These are phyloP conservation scores for Plestiodon gilberti DNA, from an alignment of 2,113 vertebrate species.

Conservation along the genomic window DNA sequence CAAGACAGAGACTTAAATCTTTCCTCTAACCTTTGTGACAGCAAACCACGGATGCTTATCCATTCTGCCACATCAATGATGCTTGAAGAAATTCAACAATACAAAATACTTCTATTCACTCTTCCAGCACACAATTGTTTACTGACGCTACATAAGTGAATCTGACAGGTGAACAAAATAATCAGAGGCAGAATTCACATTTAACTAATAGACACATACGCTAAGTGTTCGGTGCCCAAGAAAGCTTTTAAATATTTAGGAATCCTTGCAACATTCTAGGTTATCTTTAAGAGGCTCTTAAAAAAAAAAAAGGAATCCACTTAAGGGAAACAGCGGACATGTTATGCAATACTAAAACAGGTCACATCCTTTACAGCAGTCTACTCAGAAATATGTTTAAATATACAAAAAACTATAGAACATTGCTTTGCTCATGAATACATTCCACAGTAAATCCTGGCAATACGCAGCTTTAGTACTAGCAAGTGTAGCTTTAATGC, in stretches of 20 bases:
- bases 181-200: neutral
- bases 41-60: constrained; percentile 33
- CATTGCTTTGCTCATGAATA: neutral
- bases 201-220: neutral
- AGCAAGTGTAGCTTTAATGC: neutral
- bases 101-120: constrained; percentile 16
- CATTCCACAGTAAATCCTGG: neutral
- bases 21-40: neutral
- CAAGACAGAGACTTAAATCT: constrained; percentile 7
- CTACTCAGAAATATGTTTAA: neutral
- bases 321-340: neutral
- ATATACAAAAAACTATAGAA: neutral
- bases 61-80: constrained; percentile 37
- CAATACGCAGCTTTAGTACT: neutral
- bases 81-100: constrained; percentile 3
- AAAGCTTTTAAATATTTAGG: neutral
- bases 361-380: neutral
- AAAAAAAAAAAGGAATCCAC: neutral
- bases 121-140: neutral
- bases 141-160: neutral
- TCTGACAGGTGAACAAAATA: neutral
- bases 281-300: neutral
- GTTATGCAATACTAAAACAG: neutral
- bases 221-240: neutral
- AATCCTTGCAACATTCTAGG: neutral